A percentile compares a stretch with the other conserved stretches of the same genome.
phyloP scores from a whole-genome alignment of 2,113 vertebrate species.

The Ciconia maguari region DNA sequence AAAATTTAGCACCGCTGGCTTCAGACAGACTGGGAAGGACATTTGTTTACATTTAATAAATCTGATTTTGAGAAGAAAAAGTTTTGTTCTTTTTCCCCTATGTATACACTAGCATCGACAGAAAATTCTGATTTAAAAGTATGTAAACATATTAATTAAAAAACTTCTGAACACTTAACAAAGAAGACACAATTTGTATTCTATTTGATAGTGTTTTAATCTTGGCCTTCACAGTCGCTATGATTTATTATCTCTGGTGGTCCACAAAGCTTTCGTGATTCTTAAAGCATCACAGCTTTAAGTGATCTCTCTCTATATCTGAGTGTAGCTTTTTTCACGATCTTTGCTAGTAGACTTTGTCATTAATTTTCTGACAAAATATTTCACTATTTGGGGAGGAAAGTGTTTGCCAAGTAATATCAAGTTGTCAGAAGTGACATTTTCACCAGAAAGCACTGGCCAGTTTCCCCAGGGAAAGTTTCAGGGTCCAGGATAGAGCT shows the following conservation, averaged over 20 bases:
- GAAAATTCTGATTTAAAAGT: neutral
- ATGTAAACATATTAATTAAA: neutral
- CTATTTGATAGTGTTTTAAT: neutral
- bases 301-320: neutral
- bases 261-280: neutral
- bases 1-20: constrained; percentile 9
- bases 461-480: neutral
- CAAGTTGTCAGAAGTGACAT: neutral
- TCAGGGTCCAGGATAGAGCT: neutral
- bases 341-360: neutral
- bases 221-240: neutral
- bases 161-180: neutral
- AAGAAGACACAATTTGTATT: neutral
- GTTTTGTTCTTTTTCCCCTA: neutral
- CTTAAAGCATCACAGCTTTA: neutral
- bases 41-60: constrained; percentile 53
- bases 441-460: neutral
- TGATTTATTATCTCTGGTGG: neutral
- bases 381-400: neutral
- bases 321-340: rapidly evolving
- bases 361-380: neutral
- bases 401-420: neutral
- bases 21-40: neutral
- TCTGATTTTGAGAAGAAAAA: constrained; percentile 29
- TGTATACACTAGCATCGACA: neutral